Conservation (phyloP, 2,113 vertebrate genomes). For the Lathamus discolor region DNA sequence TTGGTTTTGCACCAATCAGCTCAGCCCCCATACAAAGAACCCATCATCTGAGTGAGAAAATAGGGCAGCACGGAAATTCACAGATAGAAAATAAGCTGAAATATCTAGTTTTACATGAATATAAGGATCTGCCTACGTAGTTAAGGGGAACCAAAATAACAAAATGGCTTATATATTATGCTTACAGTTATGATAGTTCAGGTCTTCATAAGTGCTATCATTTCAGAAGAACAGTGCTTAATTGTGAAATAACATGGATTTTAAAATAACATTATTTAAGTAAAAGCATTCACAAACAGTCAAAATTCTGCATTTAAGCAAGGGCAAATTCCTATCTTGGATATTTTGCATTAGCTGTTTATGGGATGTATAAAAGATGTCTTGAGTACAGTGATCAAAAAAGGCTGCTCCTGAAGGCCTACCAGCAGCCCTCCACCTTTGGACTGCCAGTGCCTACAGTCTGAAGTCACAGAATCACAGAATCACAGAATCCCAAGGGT, state of each 20-base stretch:
- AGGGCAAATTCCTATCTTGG: neutral
- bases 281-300: neutral
- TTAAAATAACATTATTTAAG: neutral
- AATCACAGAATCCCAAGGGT: no score
- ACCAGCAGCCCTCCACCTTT: neutral
- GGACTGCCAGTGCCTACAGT: neutral
- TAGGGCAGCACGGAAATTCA: constrained; percentile 14
- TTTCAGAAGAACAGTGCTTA: neutral
- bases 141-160: constrained; percentile 47
- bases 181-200: neutral
- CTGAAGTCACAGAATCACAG: no score
- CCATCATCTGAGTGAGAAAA: constrained; percentile 27
- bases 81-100: constrained; percentile 14
- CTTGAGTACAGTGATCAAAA: neutral
- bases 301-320: neutral
- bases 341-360: constrained; percentile 6
- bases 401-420: neutral
- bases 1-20: constrained; percentile 35
- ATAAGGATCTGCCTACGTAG: neutral
- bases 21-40: neutral
- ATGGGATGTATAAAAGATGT: neutral
- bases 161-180: neutral
- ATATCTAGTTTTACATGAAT: neutral
- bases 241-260: neutral
- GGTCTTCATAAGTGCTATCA: neutral